Evolutionary conservation across 2,113 vertebrate genomes (phyloP), one percentile per base, ranked within the genome.

Genomic region (Poecilia latipinna): DNA sequence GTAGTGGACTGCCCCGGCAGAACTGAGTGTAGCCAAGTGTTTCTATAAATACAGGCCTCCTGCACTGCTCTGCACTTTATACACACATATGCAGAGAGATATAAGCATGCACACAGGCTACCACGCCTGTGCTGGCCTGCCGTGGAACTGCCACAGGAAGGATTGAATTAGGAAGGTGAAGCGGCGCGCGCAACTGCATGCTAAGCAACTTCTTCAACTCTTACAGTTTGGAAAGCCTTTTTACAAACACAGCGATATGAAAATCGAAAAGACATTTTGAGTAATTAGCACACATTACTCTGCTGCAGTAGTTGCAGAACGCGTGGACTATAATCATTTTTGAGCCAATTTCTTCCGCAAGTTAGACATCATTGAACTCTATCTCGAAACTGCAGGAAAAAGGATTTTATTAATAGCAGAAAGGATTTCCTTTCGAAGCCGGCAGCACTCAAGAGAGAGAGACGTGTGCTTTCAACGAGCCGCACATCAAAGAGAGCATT

Each of bases 1-100:
- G 79, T 82, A 71, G 70, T 62, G 69, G 68, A 76, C 74, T 61
- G 77, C 79, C 86, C 37, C 88, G 77, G 82, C 82, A 83, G 82
- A 86, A 84, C 85, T 15, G 75, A 91, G 89, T 82, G 82, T 78
- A 87, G 90, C 89, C 85, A 91, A 93, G 92, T 92, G 91, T 86
- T 93, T 87, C 92, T 93, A 93, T 92, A 92, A 93, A 93, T 93
- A 91, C 77, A 89, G 83, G 78, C 80, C 85, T 91, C 82, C 72
- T 86, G 88, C 88, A 85, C 86, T 83, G 88, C 88, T 81, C 83
- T 82, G 79, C 89, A 91, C 89, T 91, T 91, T 85, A 90, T 74
- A 82, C 89, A 90, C 77, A 73, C 82, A 69, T 15, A 60, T 12
- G 22, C 19, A 68, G 42, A 39, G 44, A 35, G 62, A 63, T 35